Base-by-base conservation (phyloP, 2,888 invertebrate species). In the Stenotaenia linearis region DNA sequence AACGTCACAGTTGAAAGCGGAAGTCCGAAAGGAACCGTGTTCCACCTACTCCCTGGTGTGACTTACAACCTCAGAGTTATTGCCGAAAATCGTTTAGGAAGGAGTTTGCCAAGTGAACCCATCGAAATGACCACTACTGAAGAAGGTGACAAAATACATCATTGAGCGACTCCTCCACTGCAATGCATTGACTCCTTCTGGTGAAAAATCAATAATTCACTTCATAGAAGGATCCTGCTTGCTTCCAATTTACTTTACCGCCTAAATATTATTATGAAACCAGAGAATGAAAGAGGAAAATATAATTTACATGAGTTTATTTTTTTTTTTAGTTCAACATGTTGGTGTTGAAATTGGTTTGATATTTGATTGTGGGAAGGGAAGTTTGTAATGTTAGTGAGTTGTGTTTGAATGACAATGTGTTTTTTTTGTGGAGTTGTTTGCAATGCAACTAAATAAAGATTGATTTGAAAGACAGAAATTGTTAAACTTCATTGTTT, bases 71-170 rank as follows among this genome's bases (percentile, higher is more conserved):
- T 95, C 81, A 90, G 95, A 61, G 90, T 95, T 84, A 90, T 93
- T 80, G 94, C 95, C 45, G 91, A 93, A 83, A 96, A 95, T 86
- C 91, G 92, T 84, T 93, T 96, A 82, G 95, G 95, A 83, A 89
- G 90, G 77, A 93, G 95, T 83, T 87, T 90, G 28, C 92, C 91
- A 80, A 94, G 94, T 1, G 91, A 92, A 82, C 88, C 90, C 0
- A 91, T 93, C 7, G 90, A 92, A 7, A 91, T 93, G 4, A 92
- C 92, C 85, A 94, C 95, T 0, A 91, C 93, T 84, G 94, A 95
- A 87, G 96, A 96, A 90, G 91, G 92, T 91, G 83, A 81, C 78
- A 45, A 45, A 45, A 7, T 45, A 45, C 45, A 45, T 45, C 45
- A 45, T 45, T 18, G n/a, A 92, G 87, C 91, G 92, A 28, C 50